Conservation (phyloP, 2,113 vertebrate genomes). For the Coreoperca whiteheadi region DNA sequence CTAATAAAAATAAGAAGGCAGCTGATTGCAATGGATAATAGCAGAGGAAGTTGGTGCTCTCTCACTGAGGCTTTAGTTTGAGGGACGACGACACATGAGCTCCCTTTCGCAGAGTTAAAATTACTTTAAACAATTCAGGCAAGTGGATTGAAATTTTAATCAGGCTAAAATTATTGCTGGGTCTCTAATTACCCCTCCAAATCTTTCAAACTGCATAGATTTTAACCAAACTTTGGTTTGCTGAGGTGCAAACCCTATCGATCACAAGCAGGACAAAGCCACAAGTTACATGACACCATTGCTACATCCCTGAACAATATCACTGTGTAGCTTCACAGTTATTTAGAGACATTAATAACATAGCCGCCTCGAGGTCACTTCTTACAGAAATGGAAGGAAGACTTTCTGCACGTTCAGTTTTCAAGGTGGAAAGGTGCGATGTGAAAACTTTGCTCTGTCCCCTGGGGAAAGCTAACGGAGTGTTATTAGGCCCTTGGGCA, state of each 20-base stretch:
- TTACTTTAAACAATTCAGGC: not conserved
- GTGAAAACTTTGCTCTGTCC: constrained; percentile 26
- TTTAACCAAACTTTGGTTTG: not conserved
- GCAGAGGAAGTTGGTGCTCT: constrained; percentile 13
- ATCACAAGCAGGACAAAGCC: not conserved
- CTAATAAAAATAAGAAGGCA: constrained; percentile 27
- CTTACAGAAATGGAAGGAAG: not conserved
- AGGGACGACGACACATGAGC: not conserved
- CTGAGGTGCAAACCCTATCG: not conserved
- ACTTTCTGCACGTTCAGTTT: constrained; percentile 15
- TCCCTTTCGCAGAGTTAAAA: not conserved
- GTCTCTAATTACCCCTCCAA: not conserved
- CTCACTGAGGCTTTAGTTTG: not conserved
- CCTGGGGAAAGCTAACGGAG: constrained; percentile 38
- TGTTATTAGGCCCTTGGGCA: constrained; percentile 64
- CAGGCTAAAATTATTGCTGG: not conserved
- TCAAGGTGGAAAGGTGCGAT: constrained; percentile 2
- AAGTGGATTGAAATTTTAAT: not conserved
- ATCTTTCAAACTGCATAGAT: not conserved
- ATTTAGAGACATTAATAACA: constrained; percentile 55
- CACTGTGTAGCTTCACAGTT: not conserved
- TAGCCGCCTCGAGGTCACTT: constrained; percentile 40
- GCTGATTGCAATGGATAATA: constrained; percentile 15
- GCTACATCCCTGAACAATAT: constrained; percentile 55
- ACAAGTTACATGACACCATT: constrained; percentile 19